Percentiles rank a stretch among this genome's conserved stretches.
Evolutionary conservation across 2,113 vertebrate species (phyloP).

Genomic region (Mastomys coucha): DNA sequence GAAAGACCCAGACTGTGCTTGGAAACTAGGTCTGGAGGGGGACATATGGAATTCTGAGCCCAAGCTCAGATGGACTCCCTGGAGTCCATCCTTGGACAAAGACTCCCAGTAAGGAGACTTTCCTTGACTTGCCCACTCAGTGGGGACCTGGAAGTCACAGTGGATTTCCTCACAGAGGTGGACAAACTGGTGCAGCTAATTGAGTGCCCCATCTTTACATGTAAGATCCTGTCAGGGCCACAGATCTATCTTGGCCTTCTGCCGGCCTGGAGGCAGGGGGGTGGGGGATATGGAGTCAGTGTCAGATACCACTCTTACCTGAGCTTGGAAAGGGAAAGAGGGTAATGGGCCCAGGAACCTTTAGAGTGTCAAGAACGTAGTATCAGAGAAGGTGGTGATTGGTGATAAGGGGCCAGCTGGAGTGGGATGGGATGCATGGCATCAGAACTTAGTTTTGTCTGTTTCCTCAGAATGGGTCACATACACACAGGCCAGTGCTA

Average conservation of each 20-base stretch:
- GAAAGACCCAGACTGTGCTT: background rate
- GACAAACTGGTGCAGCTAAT: conserved; percentile 99
- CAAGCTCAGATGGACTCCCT: background rate
- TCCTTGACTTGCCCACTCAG: conserved; percentile 88
- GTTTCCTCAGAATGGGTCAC: background rate
- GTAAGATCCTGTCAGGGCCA: conserved; percentile 83
- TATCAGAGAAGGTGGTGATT: background rate
- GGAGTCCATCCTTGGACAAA: background rate
- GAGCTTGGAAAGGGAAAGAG: background rate
- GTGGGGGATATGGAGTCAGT: background rate
- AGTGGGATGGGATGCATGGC: background rate
- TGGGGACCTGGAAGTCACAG: conserved; percentile 97
- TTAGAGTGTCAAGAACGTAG: background rate
- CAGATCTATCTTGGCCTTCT: background rate
- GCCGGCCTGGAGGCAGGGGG: background rate
- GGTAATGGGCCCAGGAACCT: background rate
- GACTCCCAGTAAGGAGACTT: background rate
- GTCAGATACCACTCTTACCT: background rate
- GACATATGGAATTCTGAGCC: fast-evolving
- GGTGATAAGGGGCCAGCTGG: background rate
- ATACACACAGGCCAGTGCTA: background rate
- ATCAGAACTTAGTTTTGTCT: background rate
- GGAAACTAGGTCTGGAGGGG: background rate
- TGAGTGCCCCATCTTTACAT: conserved; percentile 98
- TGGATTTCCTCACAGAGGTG: conserved; percentile 98